phyloP scores from a whole-genome alignment of 1,140 invertebrate species.

The Caenorhabditis brenneri region DNA sequence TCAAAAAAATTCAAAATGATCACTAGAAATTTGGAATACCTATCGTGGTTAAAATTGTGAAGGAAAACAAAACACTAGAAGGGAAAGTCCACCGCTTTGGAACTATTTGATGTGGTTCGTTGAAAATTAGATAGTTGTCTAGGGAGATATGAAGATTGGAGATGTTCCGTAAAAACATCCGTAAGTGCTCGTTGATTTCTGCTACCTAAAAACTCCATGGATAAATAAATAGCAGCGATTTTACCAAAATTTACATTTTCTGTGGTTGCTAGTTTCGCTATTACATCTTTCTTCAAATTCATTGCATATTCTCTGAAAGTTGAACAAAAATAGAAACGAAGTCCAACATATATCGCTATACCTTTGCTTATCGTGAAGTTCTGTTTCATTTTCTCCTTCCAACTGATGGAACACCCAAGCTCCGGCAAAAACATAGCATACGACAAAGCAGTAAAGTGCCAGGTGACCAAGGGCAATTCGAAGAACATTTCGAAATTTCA shows the following conservation, averaged over 20 bases:
- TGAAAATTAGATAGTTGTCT: constrained; percentile 63
- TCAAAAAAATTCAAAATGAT: not conserved
- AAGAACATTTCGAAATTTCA: constrained; percentile 47
- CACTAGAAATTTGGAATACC: constrained; percentile 21
- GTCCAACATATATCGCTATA: too few relatives aligned
- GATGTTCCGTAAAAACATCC: constrained; percentile 61
- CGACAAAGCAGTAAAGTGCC: constrained; percentile 65
- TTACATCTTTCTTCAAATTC: constrained; percentile 42
- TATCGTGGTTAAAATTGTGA: constrained; percentile 67
- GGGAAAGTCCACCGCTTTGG: constrained; percentile 64
- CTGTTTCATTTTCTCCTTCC: constrained; percentile 60
- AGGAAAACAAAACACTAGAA: constrained; percentile 63
- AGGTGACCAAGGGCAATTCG: constrained; percentile 57
- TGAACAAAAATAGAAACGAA: too few relatives aligned
- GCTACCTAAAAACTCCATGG: constrained; percentile 54
- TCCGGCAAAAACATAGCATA: constrained; percentile 62
- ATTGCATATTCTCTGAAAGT: constrained; percentile 37
- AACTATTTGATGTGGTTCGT: constrained; percentile 49
- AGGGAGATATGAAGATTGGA: constrained; percentile 58
- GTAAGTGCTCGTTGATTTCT: constrained; percentile 58
- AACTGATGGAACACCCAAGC: constrained; percentile 66
- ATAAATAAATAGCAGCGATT: not conserved
- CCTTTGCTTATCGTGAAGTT: constrained; percentile 59
- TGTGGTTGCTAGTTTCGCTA: constrained; percentile 40
- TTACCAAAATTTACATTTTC: constrained; percentile 42